Percentiles rank a stretch among this genome's conserved stretches.
These are phyloP conservation scores for Zelostemma sp. DNA, from an alignment of 1,140 invertebrate species.

Conservation along the genomic window DNA sequence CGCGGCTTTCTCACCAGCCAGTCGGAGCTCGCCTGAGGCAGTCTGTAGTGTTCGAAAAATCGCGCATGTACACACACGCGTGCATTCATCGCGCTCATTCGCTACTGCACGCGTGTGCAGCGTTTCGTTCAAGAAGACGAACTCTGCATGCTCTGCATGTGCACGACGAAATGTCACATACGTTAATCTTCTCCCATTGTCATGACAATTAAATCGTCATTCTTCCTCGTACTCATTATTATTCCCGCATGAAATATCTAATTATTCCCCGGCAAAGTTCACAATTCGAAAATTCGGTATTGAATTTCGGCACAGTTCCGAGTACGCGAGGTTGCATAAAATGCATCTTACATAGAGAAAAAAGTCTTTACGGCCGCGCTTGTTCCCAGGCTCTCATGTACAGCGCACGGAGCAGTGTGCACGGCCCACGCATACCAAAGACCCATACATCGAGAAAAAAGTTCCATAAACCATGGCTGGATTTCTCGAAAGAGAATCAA, in stretches of 20 bases:
- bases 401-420: slow-evolving; percentile 12
- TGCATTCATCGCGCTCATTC: too few species aligned
- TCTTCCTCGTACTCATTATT: too few species aligned
- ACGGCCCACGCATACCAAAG: slow-evolving; percentile 2
- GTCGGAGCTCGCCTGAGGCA: slow-evolving; percentile 11
- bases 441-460: slow-evolving; percentile 12
- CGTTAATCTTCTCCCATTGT: too few species aligned
- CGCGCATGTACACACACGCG: too few species aligned
- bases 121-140: neutral
- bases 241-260: too few species aligned
- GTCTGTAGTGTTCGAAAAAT: slow-evolving; percentile 13
- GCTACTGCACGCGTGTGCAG: neutral
- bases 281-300: too few species aligned
- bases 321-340: neutral
- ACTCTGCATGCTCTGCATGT: neutral
- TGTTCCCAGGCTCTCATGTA: slow-evolving; percentile 35
- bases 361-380: slow-evolving; percentile 20
- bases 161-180: neutral
- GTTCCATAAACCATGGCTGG: slow-evolving; percentile 1
- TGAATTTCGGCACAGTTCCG: too few species aligned
- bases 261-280: too few species aligned
- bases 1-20: slow-evolving; percentile 22
- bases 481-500: too few species aligned
- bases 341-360: neutral
- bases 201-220: too few species aligned